Base-by-base conservation (phyloP, 92 coral and sea anemone species). In the Parazoanthus swiftii region DNA sequence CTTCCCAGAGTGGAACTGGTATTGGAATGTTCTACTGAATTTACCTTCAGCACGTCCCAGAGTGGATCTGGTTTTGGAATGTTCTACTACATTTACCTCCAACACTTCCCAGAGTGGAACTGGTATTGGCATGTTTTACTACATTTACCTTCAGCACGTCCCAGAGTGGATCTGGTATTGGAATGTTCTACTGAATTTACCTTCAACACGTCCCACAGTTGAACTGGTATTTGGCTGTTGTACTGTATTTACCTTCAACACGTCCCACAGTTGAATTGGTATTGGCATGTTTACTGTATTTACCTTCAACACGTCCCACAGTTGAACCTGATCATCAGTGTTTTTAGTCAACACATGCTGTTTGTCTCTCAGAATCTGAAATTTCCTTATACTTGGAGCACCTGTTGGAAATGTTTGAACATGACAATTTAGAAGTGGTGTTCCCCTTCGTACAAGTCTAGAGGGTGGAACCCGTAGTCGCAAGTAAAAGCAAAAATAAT, bases 281-380 rank as follows among this genome's bases (percentile, higher is more conserved):
- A 23, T 72, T 15, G 43, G 85, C 25, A 66, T 3, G 66, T 36
- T 29, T 48, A 23, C 13, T 42, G 44, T 36, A 26, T 77, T 54
- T 85, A 96, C 99, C 90, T 96, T 96, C 48, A 96, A 81, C 58
- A 96, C 93, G 46, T 96, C 98, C 96, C 96, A 96, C 5, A 96
- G 91, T 50, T 91, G 86, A 72, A 95, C 94, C 11, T 80, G 82
- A 50, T 92, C 93, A 11, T 96, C 93, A 5, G 99, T 92, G 90
- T 95, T 98, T 50, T 87, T 96, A 13, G 96, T 96, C 66, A 96
- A 86, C 59, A 96, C 93, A 80, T 96, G 96, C 74, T 98, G 85
- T 37, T 95, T 90, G 88, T 96, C 94, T 50, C 91, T 93, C 18
- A 96, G 89, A 20, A 96, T 92, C 21, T 95, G 96, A 86, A 93